Base-by-base conservation (phyloP, 2,797 vertebrate species). In the Ctenosaura bakeri region DNA sequence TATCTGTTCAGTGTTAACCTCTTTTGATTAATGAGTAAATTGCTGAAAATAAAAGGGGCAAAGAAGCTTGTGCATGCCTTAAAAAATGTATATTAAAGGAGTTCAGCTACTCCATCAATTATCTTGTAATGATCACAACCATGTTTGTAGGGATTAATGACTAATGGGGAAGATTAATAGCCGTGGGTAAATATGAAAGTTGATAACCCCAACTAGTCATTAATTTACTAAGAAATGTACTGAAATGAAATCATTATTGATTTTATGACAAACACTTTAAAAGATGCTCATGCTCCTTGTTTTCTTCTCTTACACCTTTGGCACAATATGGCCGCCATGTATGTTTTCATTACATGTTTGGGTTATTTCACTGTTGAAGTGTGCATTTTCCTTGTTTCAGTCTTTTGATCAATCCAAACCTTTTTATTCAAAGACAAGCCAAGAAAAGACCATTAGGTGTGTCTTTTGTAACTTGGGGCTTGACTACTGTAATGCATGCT, bases 101-200 rank as follows among this genome's bases (percentile, higher is more conserved):
- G 87, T 91, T 29, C 24, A 83, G 56, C 56, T 62, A 86, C 62
- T 92, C 26, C 16, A 91, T 91, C 2, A 91, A 77, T 93, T 90
- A 90, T 90, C 20, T 26, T 83, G 18, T 66, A 91, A 74, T 38
- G 26, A 86, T 89, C 79, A 66, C 16, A 86, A n/a, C 16, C 52
- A 2, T 4, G 7, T 92, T 96, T 50, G 86, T 91, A 42, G 76
- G 66, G 35, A 90, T 80, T 56, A 92, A 88, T 69, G 89, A 78
- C n/a, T 83, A 32, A 66, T 86, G 46, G 76, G 87, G 90, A 89
- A 10, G 22, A 64, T 89, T 94, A 89, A 88, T 86, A 50, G 62
- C 66, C 20, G 0, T 0, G 71, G 26, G 52, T 89, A 91, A 92
- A 35, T n/a, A 71, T 56, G 64, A 87, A 9, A 0, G 3, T 10